phyloP scores from a whole-genome alignment of 2,113 vertebrate species.

The Nothocercus julius region DNA sequence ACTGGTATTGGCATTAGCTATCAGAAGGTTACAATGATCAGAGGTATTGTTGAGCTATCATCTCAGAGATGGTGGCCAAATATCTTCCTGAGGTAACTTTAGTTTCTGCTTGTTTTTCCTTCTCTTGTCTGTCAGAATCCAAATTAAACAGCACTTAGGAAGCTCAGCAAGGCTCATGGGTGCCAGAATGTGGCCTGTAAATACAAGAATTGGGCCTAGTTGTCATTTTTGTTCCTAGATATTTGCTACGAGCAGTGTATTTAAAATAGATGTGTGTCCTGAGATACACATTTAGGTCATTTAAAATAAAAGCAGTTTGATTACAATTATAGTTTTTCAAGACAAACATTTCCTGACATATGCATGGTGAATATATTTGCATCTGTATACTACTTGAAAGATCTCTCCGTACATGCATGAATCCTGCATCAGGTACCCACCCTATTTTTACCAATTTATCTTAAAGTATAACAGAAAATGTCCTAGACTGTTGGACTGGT shows the following conservation, averaged over 20 bases:
- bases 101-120: not conserved
- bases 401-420: not conserved
- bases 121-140: not conserved
- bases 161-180: not conserved
- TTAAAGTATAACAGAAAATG: not conserved
- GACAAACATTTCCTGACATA: not conserved
- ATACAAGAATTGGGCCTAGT: not conserved
- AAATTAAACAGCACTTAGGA: not conserved
- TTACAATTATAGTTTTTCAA: not conserved
- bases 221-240: not conserved
- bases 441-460: not conserved
- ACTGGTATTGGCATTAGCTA: not conserved
- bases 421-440: not conserved
- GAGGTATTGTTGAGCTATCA: not conserved
- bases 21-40: not conserved
- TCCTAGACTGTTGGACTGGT: not conserved
- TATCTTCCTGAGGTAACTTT: not conserved
- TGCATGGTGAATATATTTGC: not conserved
- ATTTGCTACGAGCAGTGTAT: not conserved
- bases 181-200: not conserved
- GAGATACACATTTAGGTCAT: not conserved
- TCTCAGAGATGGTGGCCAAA: not conserved
- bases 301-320: not conserved
- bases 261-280: not conserved
- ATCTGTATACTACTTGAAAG: not conserved